Evolutionary conservation across 2,113 vertebrate species (phyloP).

Genomic region (Camelus dromedarius): DNA sequence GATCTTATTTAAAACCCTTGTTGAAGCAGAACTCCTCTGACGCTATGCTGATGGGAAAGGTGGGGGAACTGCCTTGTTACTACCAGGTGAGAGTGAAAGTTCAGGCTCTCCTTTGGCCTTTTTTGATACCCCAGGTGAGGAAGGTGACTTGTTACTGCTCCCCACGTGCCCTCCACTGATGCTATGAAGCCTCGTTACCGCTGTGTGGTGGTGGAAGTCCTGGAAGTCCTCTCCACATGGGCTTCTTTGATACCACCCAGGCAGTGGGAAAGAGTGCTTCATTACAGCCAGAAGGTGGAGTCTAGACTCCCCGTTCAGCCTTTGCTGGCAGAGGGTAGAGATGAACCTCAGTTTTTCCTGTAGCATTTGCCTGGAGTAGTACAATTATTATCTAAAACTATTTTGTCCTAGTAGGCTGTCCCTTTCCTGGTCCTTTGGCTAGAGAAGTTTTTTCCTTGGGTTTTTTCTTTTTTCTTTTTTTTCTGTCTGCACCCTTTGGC

Average conservation of each 20-base stretch:
- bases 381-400: neutral
- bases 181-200: neutral
- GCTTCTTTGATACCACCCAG: neutral
- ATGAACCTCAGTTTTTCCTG: neutral
- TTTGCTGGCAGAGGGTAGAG: neutral
- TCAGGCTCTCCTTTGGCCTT: neutral
- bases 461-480: neutral
- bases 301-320: neutral
- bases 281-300: neutral
- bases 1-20: neutral
- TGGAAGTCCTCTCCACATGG: neutral
- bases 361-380: neutral
- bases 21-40: constrained; percentile 37
- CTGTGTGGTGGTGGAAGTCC: neutral
- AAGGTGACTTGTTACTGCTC: neutral
- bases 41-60: neutral
- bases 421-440: neutral
- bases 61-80: neutral
- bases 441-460: neutral
- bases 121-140: neutral
- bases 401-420: neutral
- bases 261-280: neutral
- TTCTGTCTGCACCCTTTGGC: neutral
- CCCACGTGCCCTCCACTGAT: neutral
- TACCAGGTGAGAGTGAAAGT: neutral